A percentile compares a stretch with the other conserved stretches of the same genome.
phyloP scores from a whole-genome alignment of 2,797 vertebrate species.

The Sebastes melanostomus region DNA sequence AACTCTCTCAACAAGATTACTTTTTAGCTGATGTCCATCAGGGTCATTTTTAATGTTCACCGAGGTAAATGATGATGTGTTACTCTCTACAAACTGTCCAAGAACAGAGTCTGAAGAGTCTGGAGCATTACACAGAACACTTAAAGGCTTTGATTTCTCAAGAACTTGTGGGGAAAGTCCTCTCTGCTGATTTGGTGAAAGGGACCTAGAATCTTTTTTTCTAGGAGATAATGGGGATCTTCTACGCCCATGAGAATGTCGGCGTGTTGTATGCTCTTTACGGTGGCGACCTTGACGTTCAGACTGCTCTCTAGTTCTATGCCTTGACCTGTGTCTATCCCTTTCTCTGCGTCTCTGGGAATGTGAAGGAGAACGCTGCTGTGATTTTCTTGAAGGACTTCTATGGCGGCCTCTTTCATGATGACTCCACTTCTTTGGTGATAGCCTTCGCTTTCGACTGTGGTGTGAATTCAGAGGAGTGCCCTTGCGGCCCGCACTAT shows the following conservation, averaged over 20 bases:
- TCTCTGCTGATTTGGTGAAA: conserved; percentile 63
- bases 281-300: conserved; percentile 61
- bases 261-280: conserved; percentile 60
- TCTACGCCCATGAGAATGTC: conserved; percentile 75
- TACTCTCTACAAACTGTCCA: conserved; percentile 77
- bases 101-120: conserved; percentile 65
- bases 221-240: conserved; percentile 63
- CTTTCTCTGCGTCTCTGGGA: conserved; percentile 66
- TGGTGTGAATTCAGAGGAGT: conserved; percentile 48
- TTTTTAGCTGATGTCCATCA: conserved; percentile 41
- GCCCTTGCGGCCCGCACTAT: conserved; percentile 30
- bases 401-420: conserved; percentile 65
- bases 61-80: conserved; percentile 22
- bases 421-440: conserved; percentile 73
- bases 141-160: conserved; percentile 68
- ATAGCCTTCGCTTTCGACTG: conserved; percentile 65
- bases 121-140: conserved; percentile 42
- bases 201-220: conserved; percentile 62
- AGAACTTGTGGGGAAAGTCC: conserved; percentile 71
- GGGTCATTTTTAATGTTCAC: conserved; percentile 53
- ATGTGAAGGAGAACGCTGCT: conserved; percentile 68
- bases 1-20: conserved; percentile 12
- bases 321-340: conserved; percentile 70
- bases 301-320: conserved; percentile 67
- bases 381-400: conserved; percentile 72